Evolutionary conservation across 2,888 invertebrate species (phyloP), one percentile per base, ranked within the genome.

Genomic region (Clanis bilineata): DNA sequence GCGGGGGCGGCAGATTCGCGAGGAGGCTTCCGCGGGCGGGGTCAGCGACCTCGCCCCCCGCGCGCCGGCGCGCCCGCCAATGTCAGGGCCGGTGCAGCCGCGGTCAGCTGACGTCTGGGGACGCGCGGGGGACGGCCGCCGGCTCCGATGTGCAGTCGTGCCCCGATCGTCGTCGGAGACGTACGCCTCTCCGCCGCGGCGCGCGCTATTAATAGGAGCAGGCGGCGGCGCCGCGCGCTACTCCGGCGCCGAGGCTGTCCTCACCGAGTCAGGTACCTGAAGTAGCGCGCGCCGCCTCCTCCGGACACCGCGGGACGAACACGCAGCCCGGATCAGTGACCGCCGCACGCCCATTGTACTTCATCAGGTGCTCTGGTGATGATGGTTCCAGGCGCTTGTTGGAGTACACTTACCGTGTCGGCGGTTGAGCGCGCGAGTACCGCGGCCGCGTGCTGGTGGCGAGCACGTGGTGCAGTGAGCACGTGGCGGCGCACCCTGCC

Each of bases 351-450:
- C 96, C 96, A 97, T 97, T 98, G 97, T 98, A 98, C 97, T 98
- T 97, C 97, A 97, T 97, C 97, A 98, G 97, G 97, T 98, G 97
- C 97, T 98, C 97, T 97, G 97, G 97, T 97, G 95, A 93, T 93
- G 88, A 92, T 83, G 85, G 93, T 95, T 96, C 97, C 97, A 97
- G 97, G 97, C 97, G 97, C 96, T 97, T 97, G 97, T 96, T 97
- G 97, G 97, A 97, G 97, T 97, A 96, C 97, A 97, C 97, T 97
- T 96, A 96, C 96, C 97, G 96, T 96, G 97, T 90, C 95, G 95
- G 93, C 94, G 93, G 92, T 82, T 81, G 64, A 89, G 93, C 63
- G 68, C 66, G 63, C 22, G 55, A 60, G 66, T 61, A 63, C 41
- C 54, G 54, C 62, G 15, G 56, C 21, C 54, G 68, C 79, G 71